phyloP scores from a whole-genome alignment of 30 jellyfish, hydroid and myxozoan species.

The Mastigias papua region DNA sequence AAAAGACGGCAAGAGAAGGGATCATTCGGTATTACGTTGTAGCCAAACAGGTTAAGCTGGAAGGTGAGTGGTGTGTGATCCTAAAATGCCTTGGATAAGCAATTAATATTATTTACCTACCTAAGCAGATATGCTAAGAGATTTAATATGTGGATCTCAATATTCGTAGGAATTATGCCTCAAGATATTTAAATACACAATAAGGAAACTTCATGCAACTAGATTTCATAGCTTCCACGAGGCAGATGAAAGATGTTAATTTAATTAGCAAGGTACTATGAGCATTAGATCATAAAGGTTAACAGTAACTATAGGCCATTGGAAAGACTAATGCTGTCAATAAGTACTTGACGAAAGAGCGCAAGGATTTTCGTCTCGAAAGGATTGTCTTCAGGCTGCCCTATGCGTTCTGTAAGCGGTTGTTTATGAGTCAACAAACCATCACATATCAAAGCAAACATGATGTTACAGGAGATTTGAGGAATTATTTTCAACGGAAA shows the following conservation, averaged over 20 bases:
- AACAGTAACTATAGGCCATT: neutral
- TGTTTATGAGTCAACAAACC: too few species aligned
- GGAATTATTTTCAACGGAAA: too few species aligned
- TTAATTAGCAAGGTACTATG: neutral
- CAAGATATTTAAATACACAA: neutral
- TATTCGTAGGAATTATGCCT: neutral
- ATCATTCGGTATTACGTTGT: slow-evolving; percentile 76
- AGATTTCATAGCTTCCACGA: neutral
- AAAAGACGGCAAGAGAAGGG: slow-evolving; percentile 63
- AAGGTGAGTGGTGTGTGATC: slow-evolving; percentile 88
- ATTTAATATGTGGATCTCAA: slow-evolving; percentile 69
- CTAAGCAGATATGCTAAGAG: slow-evolving; percentile 79
- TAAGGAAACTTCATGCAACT: neutral
- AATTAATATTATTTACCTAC: slow-evolving; percentile 73
- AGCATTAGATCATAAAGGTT: neutral
- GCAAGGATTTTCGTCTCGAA: neutral
- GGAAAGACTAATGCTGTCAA: neutral
- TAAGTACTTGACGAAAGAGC: neutral
- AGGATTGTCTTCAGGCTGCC: too few species aligned
- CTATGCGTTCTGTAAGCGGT: too few species aligned
- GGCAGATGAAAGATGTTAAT: neutral
- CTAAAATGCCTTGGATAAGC: slow-evolving; percentile 78
- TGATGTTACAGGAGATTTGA: neutral
- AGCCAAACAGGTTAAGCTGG: slow-evolving; percentile 75
- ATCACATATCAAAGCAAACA: too few species aligned